Evolutionary conservation across 2,797 vertebrate species (phyloP).

Genomic region (Oceanodroma leucorhoa): DNA sequence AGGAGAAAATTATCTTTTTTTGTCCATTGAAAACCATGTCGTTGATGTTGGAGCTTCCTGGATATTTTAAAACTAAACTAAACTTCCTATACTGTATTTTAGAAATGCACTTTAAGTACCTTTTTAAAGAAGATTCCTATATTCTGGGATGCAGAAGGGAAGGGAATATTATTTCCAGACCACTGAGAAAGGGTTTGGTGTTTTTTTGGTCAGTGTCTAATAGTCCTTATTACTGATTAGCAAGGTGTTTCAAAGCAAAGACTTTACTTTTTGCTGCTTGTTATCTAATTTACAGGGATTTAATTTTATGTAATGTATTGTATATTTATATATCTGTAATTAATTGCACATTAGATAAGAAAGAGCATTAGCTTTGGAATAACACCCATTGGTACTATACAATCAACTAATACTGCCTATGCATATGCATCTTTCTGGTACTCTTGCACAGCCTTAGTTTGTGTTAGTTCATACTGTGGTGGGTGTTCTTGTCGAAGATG

Average conservation of each 20-base stretch:
- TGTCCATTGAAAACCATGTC: neutral
- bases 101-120: conserved; percentile 56
- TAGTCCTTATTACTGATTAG: neutral
- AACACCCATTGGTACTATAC: neutral
- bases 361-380: neutral
- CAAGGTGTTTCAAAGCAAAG: conserved; percentile 81
- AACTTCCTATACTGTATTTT: conserved; percentile 11
- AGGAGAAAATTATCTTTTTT: neutral
- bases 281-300: conserved; percentile 82
- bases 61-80: neutral
- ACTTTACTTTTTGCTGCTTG: conserved; percentile 77
- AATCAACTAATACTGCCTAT: conserved; percentile 33
- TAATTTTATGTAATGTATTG: conserved; percentile 73
- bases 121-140: conserved; percentile 13
- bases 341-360: conserved; percentile 85
- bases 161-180: neutral
- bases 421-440: neutral
- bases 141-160: conserved; percentile 2
- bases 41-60: neutral
- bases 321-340: conserved; percentile 91
- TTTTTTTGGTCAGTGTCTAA: neutral
- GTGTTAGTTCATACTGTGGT: neutral
- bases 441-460: neutral
- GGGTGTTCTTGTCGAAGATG: neutral
- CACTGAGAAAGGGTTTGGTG: neutral